These are phyloP conservation scores for Lithosia quadra DNA, from an alignment of 2,888 invertebrate species.

Conservation along the genomic window DNA sequence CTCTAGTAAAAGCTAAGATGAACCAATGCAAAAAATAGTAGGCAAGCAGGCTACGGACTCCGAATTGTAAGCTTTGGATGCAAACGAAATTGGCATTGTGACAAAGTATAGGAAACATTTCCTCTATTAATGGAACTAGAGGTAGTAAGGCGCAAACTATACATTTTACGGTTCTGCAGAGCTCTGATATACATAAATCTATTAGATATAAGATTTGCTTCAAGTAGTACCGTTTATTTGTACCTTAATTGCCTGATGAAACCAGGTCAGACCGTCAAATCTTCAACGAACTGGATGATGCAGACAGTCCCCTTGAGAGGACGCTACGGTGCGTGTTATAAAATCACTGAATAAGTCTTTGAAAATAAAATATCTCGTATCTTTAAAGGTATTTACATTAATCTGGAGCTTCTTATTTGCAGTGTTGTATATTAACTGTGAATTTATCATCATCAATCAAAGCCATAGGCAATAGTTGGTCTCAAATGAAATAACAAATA, in stretches of 20 bases:
- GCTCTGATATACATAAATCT: background rate
- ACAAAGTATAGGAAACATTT: no score
- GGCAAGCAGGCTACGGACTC: background rate
- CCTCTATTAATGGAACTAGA: no score
- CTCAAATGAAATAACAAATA: no score
- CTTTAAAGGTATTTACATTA: background rate
- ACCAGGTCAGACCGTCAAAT: background rate
- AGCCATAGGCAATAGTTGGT: no score
- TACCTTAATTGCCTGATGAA: background rate
- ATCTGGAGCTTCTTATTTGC: no score
- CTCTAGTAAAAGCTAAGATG: no score
- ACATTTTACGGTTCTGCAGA: background rate
- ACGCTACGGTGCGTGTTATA: background rate
- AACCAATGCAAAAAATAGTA: no score
- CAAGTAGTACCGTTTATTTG: background rate
- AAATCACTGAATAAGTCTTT: constrained; percentile 18
- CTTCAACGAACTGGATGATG: constrained; percentile 4
- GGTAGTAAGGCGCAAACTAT: no score
- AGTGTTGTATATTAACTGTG: no score
- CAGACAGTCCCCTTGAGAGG: background rate
- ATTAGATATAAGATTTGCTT: background rate
- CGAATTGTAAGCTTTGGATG: background rate
- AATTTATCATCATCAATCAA: no score
- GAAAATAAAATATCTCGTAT: background rate
- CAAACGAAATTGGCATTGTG: no score